A percentile compares a stretch with the other conserved stretches of the same genome.
These are phyloP conservation scores for Eupeodes luniger DNA, from an alignment of 2,888 invertebrate genomes.

Conservation along the genomic window DNA sequence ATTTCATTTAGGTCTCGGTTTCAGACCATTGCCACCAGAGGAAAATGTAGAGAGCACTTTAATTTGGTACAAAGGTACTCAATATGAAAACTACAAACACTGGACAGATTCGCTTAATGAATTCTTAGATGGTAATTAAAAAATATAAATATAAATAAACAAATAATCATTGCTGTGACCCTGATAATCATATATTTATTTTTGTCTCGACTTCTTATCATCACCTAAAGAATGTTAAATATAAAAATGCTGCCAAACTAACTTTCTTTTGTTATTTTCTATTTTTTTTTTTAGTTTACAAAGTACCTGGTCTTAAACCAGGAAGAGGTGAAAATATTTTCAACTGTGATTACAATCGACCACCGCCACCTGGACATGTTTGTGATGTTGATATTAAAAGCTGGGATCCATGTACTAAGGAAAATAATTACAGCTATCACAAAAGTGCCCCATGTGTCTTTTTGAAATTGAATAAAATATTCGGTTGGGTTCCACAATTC, in stretches of 20 bases:
- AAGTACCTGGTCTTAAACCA: conserved; percentile 89
- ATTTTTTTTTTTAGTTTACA: conserved; percentile 86
- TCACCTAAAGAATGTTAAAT: not conserved
- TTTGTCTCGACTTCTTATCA: not conserved
- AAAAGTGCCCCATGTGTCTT: conserved; percentile 97
- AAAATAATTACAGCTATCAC: conserved; percentile 94
- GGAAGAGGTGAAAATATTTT: conserved; percentile 91
- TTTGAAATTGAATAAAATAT: conserved; percentile 97
- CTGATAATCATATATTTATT: not conserved
- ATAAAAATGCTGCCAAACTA: not conserved
- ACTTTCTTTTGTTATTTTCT: not conserved
- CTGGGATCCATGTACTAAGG: conserved; percentile 92
- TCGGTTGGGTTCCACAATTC: conserved; percentile 93
- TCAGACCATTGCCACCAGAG: conserved; percentile 94
- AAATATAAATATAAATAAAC: not conserved
- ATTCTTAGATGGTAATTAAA: conserved; percentile 90
- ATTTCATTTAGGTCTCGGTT: conserved; percentile 89
- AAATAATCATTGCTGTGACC: not conserved
- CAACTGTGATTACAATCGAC: conserved; percentile 90
- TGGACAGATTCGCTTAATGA: conserved; percentile 91
- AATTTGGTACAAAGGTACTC: conserved; percentile 96
- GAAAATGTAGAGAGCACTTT: conserved; percentile 96
- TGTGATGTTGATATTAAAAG: conserved; percentile 94
- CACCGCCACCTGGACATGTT: conserved; percentile 90
- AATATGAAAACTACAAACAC: conserved; percentile 89